Evolutionary conservation across 2,113 vertebrate genomes (phyloP), one percentile per base, ranked within the genome.

Genomic region (Alosa alosa): DNA sequence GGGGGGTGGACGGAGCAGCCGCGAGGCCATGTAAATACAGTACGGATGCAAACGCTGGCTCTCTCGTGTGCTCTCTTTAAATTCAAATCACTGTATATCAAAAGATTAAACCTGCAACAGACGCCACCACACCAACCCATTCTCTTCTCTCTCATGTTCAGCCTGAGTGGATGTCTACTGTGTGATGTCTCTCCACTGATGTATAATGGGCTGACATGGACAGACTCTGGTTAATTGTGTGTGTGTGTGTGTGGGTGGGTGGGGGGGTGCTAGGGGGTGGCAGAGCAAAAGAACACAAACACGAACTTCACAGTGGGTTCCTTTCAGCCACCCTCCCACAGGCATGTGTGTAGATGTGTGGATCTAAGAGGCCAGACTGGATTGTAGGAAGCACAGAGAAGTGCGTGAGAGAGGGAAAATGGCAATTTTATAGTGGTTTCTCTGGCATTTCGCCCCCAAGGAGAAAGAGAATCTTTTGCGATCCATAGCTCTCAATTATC

Each of bases 391-490:
- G 25, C 85, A 84, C 75, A 88, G 83, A 36, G 10, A 64, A 82
- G 91, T 84, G 91, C 1, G 60, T 87, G 17, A 92, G 92, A 86
- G 94, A 95, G 41, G 41, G 92, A 95, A 95, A 93, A 93, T 89
- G 89, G 92, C 93, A 93, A 95, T 95, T 96, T 94, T 60, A 91
- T 85, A 82, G 94, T 60, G 93, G 94, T 94, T 96, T 94, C 91
- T 86, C 83, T 89, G 87, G 84, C 78, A 86, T 88, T 86, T 87
- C 44, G 46, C 55, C 25, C 64, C 64, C 60, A 72, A 36, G 25
- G 82, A 82, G 84, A 84, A 84, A 89, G 86, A 86, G 50, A 68
- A n/a, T 82, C 45, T 87, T 86, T 89, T n/a, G 5, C 36, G n/a
- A 72, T 86, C 84, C 84, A 85, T 89, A 83, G 49, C 68, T 90